Evolutionary conservation across 2,797 vertebrate species (phyloP).

Genomic region (Falco berigora): DNA sequence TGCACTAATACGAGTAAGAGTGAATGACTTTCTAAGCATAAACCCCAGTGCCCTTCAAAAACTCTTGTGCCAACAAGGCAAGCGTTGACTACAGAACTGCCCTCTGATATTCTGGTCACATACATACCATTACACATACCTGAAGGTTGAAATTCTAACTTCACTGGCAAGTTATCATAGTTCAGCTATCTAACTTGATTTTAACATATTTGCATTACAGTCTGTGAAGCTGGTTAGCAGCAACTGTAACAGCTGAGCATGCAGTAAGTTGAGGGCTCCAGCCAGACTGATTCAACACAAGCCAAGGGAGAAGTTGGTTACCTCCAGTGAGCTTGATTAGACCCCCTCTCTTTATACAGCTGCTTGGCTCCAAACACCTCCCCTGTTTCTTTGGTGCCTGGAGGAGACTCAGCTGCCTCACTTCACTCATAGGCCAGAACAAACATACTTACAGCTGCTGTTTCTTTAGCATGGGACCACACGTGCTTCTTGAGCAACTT

Average conservation of each 20-base stretch:
- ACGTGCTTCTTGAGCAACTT: not conserved
- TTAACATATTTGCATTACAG: not conserved
- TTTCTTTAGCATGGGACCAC: not conserved
- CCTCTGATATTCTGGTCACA: not conserved
- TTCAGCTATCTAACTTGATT: not conserved
- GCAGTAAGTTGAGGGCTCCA: not conserved
- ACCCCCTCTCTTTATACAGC: not conserved
- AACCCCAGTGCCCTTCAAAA: slow-evolving; percentile 6
- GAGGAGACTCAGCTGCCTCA: not conserved
- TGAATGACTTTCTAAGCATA: not conserved
- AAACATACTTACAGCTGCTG: not conserved
- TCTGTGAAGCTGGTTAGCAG: not conserved
- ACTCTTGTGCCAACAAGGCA: not conserved
- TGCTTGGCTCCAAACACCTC: not conserved
- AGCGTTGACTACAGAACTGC: not conserved
- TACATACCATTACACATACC: not conserved
- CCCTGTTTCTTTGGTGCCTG: not conserved
- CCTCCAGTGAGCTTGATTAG: not conserved
- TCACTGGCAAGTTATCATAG: not conserved
- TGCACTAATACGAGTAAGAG: not conserved
- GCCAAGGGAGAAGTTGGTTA: not conserved
- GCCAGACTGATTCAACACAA: not conserved
- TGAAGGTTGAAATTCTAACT: not conserved
- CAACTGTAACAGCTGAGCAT: not conserved
- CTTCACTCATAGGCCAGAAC: not conserved